Conservation (phyloP, 1,140 invertebrate genomes). For the Drosophila pachea region DNA sequence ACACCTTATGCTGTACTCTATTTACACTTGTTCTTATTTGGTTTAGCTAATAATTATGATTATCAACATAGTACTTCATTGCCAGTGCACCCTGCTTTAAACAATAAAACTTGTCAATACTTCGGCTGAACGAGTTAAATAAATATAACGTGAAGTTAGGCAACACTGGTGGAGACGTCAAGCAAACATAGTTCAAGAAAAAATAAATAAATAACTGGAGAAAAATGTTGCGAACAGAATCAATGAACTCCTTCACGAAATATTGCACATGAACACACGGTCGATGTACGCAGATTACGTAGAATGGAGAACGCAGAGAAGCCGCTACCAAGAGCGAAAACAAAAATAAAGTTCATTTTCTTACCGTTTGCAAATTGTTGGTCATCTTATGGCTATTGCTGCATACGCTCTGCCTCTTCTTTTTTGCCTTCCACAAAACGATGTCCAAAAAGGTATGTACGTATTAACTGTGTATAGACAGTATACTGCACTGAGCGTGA, state of each 20-base stretch:
- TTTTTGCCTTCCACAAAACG: slow-evolving; percentile 14
- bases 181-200: too few species aligned
- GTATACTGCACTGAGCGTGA: not conserved
- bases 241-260: not conserved
- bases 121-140: not conserved
- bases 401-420: slow-evolving; percentile 21
- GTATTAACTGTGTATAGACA: not conserved
- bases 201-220: too few species aligned
- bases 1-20: not conserved
- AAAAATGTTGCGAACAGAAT: too few species aligned
- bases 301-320: not conserved
- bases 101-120: not conserved
- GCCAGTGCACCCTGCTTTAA: not conserved
- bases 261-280: slow-evolving; percentile 23
- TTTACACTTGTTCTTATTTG: not conserved
- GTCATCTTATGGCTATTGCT: slow-evolving; percentile 43
- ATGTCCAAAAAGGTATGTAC: slow-evolving; percentile 11
- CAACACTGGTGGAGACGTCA: not conserved
- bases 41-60: not conserved
- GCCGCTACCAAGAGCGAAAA: slow-evolving; percentile 1
- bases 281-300: slow-evolving; percentile 24
- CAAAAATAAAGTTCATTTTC: slow-evolving; percentile 1
- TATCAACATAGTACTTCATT: not conserved
- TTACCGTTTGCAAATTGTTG: slow-evolving; percentile 63
- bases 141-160: not conserved